Base-by-base conservation (phyloP, 2,797 vertebrate species). In the Agapornis canus region DNA sequence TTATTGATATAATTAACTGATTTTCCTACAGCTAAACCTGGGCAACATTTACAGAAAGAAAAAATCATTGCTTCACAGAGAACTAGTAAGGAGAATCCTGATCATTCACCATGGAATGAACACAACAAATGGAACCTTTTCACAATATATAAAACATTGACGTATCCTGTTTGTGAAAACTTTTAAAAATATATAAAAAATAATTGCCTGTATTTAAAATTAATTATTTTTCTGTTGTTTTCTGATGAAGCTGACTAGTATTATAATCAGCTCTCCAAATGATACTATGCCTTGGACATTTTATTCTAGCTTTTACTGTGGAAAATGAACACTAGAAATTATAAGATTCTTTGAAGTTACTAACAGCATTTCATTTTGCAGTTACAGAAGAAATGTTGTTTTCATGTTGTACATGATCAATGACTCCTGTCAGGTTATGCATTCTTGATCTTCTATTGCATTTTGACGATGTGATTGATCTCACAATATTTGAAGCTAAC, bases 321-420 rank as follows among this genome's bases (percentile, higher is more conserved):
- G 54, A 95, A 93, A 89, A 82, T 42, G 81, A 72, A 83, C 26
- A 59, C 5, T 21, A 79, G 26, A 68, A 95, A 83, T 90, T 76
- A 82, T 86, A 93, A 79, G 12, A 20, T 37, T 22, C 51, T 89
- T 94, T 76, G 70, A 84, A 94, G 39, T 19, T 73, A 43, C 43
- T 68, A 48, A 37, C 5, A 80, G 5, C 31, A 80, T 56, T 89
- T 96, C 4, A 5, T 85, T 87, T 76, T 60, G 11, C 40, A 82
- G 11, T 63, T 87, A 32, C 13, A 35, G 64, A 93, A 84, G 23
- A 71, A 81, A 77, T 52, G 31, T 0, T 26, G 73, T 92, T 37
- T 1, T 87, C 7, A 2, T 16, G 20, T 39, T 80, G 60, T 56
- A 29, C 21, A 4, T 66, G 39, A 4, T 86, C n/a, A 71, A 10